Percentiles rank a stretch among this genome's conserved stretches.
phyloP scores from a whole-genome alignment of 2,113 vertebrate species.

The Takifugu flavidus region DNA sequence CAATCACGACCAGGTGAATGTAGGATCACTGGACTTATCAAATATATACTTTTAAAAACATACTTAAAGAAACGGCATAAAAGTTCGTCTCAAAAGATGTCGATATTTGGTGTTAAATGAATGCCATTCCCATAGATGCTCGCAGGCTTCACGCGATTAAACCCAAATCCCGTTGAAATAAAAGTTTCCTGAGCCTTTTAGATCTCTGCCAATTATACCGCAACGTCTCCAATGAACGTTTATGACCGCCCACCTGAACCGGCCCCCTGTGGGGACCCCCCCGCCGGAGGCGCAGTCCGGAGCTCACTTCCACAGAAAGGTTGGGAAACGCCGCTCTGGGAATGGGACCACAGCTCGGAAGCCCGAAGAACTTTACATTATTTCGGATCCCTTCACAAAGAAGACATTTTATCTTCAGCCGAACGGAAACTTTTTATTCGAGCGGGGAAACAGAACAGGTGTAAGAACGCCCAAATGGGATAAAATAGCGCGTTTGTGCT shows the following conservation, averaged over 20 bases:
- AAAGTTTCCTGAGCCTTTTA: background rate
- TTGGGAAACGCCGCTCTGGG: constrained; percentile 43
- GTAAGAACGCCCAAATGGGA: constrained; percentile 55
- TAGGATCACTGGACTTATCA: background rate
- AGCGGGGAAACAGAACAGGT: constrained; percentile 24
- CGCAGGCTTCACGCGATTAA: background rate
- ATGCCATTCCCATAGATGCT: background rate
- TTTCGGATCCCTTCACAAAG: constrained; percentile 8
- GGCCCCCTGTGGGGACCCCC: constrained; percentile 27
- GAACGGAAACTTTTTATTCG: constrained; percentile 5
- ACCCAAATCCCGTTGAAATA: background rate
- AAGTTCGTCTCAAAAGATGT: background rate
- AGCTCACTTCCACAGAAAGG: constrained; percentile 28
- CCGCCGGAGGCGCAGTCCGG: constrained; percentile 41
- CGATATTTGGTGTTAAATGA: background rate
- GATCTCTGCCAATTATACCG: background rate
- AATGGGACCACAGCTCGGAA: constrained; percentile 58
- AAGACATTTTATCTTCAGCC: too few relatives aligned
- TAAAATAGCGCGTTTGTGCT: constrained; percentile 23
- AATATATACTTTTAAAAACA: background rate
- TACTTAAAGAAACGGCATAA: background rate
- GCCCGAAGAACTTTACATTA: constrained; percentile 46
- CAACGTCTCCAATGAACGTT: constrained; percentile 18
- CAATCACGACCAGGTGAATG: background rate
- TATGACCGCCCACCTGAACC: constrained; percentile 50